These are phyloP conservation scores for Hypomecis atomaria DNA, from an alignment of 2,888 invertebrate species.

Conservation along the genomic window DNA sequence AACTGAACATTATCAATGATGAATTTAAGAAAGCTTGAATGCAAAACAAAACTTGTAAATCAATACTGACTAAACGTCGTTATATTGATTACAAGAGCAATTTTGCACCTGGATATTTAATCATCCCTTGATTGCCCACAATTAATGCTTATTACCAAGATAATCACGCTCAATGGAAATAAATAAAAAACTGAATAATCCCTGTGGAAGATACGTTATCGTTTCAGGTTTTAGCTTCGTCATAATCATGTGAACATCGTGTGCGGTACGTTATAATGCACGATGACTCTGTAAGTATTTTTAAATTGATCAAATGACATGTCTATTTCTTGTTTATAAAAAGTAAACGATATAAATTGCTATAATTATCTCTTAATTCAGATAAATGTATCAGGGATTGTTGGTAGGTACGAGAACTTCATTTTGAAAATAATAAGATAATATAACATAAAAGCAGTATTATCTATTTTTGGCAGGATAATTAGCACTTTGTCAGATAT, in stretches of 20 bases:
- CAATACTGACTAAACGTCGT: slow-evolving; percentile 13
- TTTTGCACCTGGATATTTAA: slow-evolving; percentile 17
- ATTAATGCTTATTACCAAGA: slow-evolving; percentile 25
- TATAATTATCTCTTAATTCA: background rate
- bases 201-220: slow-evolving; percentile 13
- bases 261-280: slow-evolving; percentile 24
- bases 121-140: slow-evolving; percentile 20
- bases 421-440: too few species aligned
- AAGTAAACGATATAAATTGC: background rate
- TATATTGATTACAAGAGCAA: slow-evolving; percentile 13
- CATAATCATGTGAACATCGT: slow-evolving; percentile 24
- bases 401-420: too few species aligned
- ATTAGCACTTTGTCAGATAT: background rate
- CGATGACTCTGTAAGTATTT: slow-evolving; percentile 26
- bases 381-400: background rate
- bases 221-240: slow-evolving; percentile 28
- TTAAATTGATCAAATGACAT: slow-evolving; percentile 23
- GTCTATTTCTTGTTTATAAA: slow-evolving; percentile 9
- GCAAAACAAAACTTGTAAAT: background rate
- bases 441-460: too few species aligned
- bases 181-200: slow-evolving; percentile 22
- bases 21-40: too few species aligned
- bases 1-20: too few species aligned
- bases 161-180: slow-evolving; percentile 13
- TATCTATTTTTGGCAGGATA: background rate